Evolutionary conservation across 2,797 vertebrate species (phyloP).

Genomic region (Eidolon dupreanum): DNA sequence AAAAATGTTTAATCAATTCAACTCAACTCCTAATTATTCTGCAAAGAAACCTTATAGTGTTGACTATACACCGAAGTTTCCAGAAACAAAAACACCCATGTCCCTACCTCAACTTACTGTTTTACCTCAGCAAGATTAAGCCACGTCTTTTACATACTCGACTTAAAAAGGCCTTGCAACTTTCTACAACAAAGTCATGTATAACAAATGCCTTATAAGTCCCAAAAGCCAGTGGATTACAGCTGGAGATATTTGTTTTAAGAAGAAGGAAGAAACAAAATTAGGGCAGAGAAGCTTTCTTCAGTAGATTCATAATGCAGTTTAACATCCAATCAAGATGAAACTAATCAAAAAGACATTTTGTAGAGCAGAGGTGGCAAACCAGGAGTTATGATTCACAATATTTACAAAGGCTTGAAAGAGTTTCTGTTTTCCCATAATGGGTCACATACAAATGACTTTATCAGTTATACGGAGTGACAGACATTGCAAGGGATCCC

Average conservation of each 20-base stretch:
- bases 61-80: neutral
- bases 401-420: neutral
- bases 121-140: neutral
- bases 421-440: neutral
- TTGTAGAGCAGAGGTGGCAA: too few relatives aligned
- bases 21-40: neutral
- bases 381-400: neutral
- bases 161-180: neutral
- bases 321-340: accelerated
- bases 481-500: neutral
- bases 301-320: neutral
- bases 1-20: neutral
- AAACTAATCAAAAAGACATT: neutral
- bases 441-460: neutral
- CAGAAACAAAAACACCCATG: neutral
- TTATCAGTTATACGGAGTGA: neutral
- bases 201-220: accelerated
- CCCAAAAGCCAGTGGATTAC: neutral
- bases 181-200: neutral
- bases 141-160: neutral
- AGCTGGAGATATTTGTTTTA: neutral
- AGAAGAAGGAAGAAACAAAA: neutral
- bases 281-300: neutral
- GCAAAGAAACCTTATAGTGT: neutral
- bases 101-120: too few relatives aligned